A percentile compares a stretch with the other conserved stretches of the same genome.
Conservation (phyloP, 2,113 vertebrate genomes). For the Numida meleagris region DNA sequence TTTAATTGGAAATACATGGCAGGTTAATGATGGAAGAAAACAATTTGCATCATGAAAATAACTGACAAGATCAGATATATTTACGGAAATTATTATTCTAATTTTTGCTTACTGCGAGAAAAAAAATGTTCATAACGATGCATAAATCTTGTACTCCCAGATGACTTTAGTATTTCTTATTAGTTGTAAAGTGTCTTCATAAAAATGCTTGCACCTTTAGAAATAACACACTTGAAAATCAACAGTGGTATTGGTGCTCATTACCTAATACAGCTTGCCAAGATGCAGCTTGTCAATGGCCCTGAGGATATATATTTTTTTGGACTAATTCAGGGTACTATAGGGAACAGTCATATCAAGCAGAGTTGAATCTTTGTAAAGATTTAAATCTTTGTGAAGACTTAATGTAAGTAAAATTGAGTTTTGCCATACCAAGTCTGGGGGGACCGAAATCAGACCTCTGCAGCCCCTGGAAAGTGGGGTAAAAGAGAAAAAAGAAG, state of each 20-base stretch:
- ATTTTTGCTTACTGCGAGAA: not conserved
- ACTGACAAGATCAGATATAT: not conserved
- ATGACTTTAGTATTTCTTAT: not conserved
- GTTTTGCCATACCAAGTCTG: not conserved
- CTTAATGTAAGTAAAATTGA: not conserved
- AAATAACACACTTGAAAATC: not conserved
- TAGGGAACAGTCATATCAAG: not conserved
- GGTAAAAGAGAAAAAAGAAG: not conserved
- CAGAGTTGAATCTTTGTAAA: not conserved
- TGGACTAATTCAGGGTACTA: not conserved
- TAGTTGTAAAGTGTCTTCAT: not conserved
- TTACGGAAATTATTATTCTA: not conserved
- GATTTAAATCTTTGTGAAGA: no score
- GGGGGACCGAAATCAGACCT: not conserved
- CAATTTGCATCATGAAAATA: not conserved
- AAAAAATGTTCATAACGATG: not conserved
- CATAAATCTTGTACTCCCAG: not conserved
- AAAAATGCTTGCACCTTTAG: not conserved
- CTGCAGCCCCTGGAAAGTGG: not conserved
- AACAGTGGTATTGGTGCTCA: not conserved
- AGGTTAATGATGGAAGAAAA: not conserved
- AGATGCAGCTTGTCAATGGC: not conserved
- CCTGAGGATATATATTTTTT: not conserved
- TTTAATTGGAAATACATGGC: not conserved
- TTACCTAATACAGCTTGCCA: not conserved